A percentile compares a stretch with the other conserved stretches of the same genome.
Evolutionary conservation across 2,888 invertebrate species (phyloP).

Genomic region (Lycia hirtaria): DNA sequence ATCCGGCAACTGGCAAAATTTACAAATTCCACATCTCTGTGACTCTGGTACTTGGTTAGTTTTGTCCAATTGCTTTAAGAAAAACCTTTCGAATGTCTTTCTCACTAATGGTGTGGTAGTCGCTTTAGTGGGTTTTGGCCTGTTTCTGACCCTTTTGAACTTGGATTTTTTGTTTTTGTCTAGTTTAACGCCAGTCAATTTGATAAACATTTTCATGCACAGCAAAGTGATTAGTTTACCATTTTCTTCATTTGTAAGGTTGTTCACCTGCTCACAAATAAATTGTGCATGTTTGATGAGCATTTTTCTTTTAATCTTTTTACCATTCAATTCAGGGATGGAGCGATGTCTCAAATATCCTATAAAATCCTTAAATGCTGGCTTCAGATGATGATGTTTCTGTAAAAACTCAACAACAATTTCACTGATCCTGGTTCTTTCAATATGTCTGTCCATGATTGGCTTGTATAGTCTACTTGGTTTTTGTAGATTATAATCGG

Average conservation of each 20-base stretch:
- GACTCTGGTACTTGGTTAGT: slow-evolving; percentile 82
- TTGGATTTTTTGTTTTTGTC: slow-evolving; percentile 86
- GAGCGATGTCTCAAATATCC: slow-evolving; percentile 85
- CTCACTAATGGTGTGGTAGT: slow-evolving; percentile 92
- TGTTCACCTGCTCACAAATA: slow-evolving; percentile 90
- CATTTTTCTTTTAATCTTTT: slow-evolving; percentile 88
- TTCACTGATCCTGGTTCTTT: slow-evolving; percentile 92
- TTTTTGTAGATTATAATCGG: slow-evolving; percentile 91
- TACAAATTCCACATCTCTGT: slow-evolving; percentile 91
- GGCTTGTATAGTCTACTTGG: slow-evolving; percentile 89
- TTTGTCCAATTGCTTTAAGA: slow-evolving; percentile 88
- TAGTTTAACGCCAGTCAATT: slow-evolving; percentile 90
- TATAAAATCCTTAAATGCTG: slow-evolving; percentile 91
- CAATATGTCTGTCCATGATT: slow-evolving; percentile 88
- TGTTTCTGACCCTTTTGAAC: slow-evolving; percentile 82
- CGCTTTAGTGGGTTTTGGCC: slow-evolving; percentile 91
- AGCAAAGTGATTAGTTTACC: slow-evolving; percentile 88
- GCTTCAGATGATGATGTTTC: slow-evolving; percentile 86
- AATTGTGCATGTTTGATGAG: slow-evolving; percentile 92
- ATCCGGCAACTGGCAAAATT: slow-evolving; percentile 90
- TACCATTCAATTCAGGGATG: slow-evolving; percentile 74
- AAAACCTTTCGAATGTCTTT: slow-evolving; percentile 92
- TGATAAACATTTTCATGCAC: slow-evolving; percentile 90
- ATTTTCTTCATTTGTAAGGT: slow-evolving; percentile 86
- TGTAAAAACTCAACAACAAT: slow-evolving; percentile 91